Base-by-base conservation (phyloP, 2,797 vertebrate species). In the Cichlasoma orientale region DNA sequence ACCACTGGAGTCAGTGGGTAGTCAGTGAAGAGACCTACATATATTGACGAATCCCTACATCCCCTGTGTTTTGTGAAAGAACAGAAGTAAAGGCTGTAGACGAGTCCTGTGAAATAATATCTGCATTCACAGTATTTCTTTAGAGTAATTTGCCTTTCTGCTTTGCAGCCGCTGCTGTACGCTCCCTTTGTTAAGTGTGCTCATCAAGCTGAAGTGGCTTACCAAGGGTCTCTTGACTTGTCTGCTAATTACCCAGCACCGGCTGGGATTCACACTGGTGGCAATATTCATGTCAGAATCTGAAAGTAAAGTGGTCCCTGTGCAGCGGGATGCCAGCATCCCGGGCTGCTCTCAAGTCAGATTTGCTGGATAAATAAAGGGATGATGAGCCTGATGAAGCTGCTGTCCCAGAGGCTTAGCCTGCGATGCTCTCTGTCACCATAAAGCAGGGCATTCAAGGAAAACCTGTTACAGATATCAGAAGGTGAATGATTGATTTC, bases 181-280 rank as follows among this genome's bases (percentile, higher is more conserved):
- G 53, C 71, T 19, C 56, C 68, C 31, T 23, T 50, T 27, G 76
- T 73, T 5, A 80, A 86, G 85, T 66, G 82, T 71, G 56, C 78
- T 81, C 10, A 5, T 83, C 83, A 82, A 9, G 50, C 82, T 72
- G 55, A 52, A 88, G 86, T 56, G 72, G 18, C 78, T 29, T 56
- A 80, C 33, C 41, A 9, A 86, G 84, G 58, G 74, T 41, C 84
- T 88, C 86, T 88, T 72, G 74, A 79, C 75, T 78, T 57, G 79
- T 78, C 78, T 29, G 82, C 57, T 89, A 89, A 90, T 88, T 87
- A 82, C 59, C 50, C 72, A 53, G 33, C 19, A 0, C 72, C 58
- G 73, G 54, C 81, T 75, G 71, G 27, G 81, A 84, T 77, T 84
- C 76, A 72, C 82, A 56, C 74, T 63, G 82, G 74, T 85, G 85